These are phyloP conservation scores for Triplophysa rosa DNA, from an alignment of 2,113 vertebrate genomes.

Conservation along the genomic window DNA sequence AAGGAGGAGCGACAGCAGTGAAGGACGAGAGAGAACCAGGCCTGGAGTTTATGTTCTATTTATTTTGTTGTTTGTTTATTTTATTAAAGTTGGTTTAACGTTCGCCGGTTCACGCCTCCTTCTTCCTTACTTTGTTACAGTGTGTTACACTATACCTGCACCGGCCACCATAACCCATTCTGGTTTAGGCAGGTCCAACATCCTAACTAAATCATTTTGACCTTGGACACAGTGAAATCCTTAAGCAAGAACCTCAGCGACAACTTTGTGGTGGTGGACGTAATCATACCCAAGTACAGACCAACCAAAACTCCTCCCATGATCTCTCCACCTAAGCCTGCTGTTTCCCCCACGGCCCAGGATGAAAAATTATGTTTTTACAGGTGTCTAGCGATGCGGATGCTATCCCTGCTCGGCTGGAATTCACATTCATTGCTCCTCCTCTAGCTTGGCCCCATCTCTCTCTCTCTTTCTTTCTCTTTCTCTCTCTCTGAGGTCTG, in stretches of 20 bases:
- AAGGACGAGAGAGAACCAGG: too few relatives aligned
- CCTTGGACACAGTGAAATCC: conserved; percentile 34
- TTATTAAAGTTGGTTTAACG: too few relatives aligned
- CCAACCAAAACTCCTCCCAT: neutral
- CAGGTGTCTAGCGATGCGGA: conserved; percentile 71
- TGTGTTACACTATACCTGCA: neutral
- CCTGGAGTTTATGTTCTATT: too few relatives aligned
- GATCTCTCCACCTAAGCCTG: conserved; percentile 8
- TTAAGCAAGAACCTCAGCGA: conserved; percentile 42
- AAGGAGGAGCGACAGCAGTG: too few relatives aligned
- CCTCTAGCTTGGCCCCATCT: conserved; percentile 15
- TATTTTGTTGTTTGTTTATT: too few relatives aligned
- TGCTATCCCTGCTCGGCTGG: conserved; percentile 61
- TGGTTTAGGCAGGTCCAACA: neutral
- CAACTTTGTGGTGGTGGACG: conserved; percentile 41
- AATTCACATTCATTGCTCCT: conserved; percentile 66
- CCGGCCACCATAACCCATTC: neutral
- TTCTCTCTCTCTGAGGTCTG: conserved; percentile 34
- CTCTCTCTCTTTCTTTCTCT: conserved; percentile 44
- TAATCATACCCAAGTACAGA: conserved; percentile 7
- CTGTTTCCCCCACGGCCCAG: conserved; percentile 50
- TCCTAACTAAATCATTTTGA: neutral
- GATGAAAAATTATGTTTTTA: conserved; percentile 74
- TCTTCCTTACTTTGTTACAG: too few relatives aligned
- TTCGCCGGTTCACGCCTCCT: too few relatives aligned